Conservation (phyloP, 2,888 invertebrate genomes). For the Limnephilus lunatus region DNA sequence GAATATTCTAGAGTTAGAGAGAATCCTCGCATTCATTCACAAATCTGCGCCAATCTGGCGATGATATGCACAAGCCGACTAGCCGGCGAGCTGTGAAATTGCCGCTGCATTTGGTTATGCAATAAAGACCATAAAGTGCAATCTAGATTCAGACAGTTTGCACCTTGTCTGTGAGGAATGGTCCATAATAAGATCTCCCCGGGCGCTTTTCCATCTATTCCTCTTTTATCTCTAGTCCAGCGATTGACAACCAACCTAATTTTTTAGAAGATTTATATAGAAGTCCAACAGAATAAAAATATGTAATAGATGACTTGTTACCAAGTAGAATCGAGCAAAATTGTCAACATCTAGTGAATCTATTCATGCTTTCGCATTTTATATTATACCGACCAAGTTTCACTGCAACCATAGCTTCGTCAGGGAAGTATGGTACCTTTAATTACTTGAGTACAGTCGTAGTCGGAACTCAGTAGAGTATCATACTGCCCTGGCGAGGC, state of each 20-base stretch:
- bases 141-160: constrained; percentile 36
- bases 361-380: too few species aligned
- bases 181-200: constrained; percentile 32
- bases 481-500: too few species aligned
- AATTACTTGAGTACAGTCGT: too few species aligned
- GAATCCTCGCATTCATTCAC: background rate
- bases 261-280: background rate
- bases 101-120: constrained; percentile 9
- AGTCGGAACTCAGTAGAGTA: too few species aligned
- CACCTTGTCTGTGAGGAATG: constrained; percentile 37
- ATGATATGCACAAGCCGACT: background rate
- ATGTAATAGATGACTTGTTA: too few species aligned
- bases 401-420: too few species aligned
- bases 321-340: too few species aligned
- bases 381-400: too few species aligned
- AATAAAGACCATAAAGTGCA: constrained; percentile 43
- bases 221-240: constrained; percentile 10
- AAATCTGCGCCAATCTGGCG: background rate
- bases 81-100: constrained; percentile 19
- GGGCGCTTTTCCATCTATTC: background rate
- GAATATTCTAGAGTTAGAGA: background rate
- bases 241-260: background rate
- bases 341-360: too few species aligned
- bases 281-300: too few species aligned
- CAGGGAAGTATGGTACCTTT: too few species aligned